Conservation (phyloP, 1,140 invertebrate species). For the Drosophila bocqueti region DNA sequence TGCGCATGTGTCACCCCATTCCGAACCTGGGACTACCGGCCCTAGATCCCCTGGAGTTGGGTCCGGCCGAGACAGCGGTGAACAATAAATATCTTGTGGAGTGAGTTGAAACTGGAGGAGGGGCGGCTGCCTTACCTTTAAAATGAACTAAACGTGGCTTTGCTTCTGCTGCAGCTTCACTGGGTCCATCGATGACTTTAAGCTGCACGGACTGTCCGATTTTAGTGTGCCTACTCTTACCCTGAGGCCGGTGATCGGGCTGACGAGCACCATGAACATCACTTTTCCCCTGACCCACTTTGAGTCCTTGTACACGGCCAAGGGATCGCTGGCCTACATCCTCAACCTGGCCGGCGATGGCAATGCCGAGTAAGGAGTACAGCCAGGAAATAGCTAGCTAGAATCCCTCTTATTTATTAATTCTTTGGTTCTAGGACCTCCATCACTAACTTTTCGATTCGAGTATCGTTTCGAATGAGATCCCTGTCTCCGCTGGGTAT, state of each 20-base stretch:
- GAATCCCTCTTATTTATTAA: not conserved
- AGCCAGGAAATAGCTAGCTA: too few species aligned
- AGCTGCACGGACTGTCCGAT: slow-evolving; percentile 68
- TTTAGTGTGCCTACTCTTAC: slow-evolving; percentile 54
- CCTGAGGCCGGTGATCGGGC: slow-evolving; percentile 27
- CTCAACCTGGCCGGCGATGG: slow-evolving; percentile 74
- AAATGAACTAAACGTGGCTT: not conserved
- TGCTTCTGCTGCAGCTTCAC: slow-evolving; percentile 52
- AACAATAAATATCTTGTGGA: slow-evolving; percentile 75
- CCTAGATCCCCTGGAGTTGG: slow-evolving; percentile 64
- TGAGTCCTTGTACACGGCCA: slow-evolving; percentile 73
- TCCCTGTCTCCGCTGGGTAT: slow-evolving; percentile 44
- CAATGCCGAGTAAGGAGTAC: slow-evolving; percentile 65
- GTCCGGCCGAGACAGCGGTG: slow-evolving; percentile 39
- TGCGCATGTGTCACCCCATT: slow-evolving; percentile 80
- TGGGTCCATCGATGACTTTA: slow-evolving; percentile 68
- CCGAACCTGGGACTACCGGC: slow-evolving; percentile 73
- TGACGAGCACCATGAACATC: slow-evolving; percentile 56
- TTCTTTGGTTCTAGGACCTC: slow-evolving; percentile 30
- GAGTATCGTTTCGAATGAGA: slow-evolving; percentile 57
- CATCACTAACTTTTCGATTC: slow-evolving; percentile 48
- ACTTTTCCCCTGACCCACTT: slow-evolving; percentile 65
- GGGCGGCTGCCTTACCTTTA: not conserved
- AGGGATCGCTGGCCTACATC: slow-evolving; percentile 74
- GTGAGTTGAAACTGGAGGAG: slow-evolving; percentile 39